Evolutionary conservation across 2,888 invertebrate genomes (phyloP), one percentile per base, ranked within the genome.

Genomic region (Mythimna lalbum): DNA sequence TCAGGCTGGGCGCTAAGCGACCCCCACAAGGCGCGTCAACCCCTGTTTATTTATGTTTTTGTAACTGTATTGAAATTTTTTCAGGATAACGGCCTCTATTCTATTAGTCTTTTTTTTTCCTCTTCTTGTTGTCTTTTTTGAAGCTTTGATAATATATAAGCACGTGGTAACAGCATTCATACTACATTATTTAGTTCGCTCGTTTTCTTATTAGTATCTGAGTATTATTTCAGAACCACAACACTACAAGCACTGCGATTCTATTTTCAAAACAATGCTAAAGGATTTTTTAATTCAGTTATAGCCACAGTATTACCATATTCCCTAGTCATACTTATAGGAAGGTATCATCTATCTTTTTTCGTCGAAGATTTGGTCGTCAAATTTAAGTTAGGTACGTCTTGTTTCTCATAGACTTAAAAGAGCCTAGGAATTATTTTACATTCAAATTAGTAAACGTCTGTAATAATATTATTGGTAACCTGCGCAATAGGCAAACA

Each of bases 201-300:
- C n/a, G n/a, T 27, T 36, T 36, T 17, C 12, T n/a, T 49, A 43
- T 23, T 17, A 27, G 7, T 9, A 19, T 27, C 27, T 43, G 27
- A 69, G 2, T 2, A 53, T 36, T 47, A 68, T 69, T 53, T 33
- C 2, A 17, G 36, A 50, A 64, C 14, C 12, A 57, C 36, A 27
- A 19, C 19, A 43, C n/a, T 49, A 9, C n/a, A n/a, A n/a, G n/a
- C n/a, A n/a, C n/a, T 19, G 7, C n/a, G 1, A 47, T 27, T 7
- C 6, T 33, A 14, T 57, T 57, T 36, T 39, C 36, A 21, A 57
- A 57, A 21, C 21, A 21, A 14, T 39, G 21, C 36, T 14, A 1
- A 57, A 57, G 57, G n/a, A 36, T 33, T 21, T 36, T 43, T 43
- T 19, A 23, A 31, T 36, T 19, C 6, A 43, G 14, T 36, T 21